These are phyloP conservation scores for Charadrius vociferus DNA, from an alignment of 2,113 vertebrate species.

Conservation along the genomic window DNA sequence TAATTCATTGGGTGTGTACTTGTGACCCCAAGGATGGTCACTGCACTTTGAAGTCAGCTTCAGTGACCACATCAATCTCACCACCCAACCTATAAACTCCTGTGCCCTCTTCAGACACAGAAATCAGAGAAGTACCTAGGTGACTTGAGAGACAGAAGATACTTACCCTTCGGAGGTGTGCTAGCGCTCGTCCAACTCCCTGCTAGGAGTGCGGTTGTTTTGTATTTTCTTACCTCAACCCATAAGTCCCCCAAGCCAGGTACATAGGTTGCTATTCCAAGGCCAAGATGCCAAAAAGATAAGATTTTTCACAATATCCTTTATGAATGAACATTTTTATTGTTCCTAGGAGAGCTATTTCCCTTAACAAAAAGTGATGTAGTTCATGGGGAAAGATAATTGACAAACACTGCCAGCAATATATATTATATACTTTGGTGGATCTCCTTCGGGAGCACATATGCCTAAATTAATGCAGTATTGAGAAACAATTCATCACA, in stretches of 20 bases:
- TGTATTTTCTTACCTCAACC: not conserved
- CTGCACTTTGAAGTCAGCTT: not conserved
- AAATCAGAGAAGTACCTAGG: not conserved
- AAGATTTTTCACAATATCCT: not conserved
- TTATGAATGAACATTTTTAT: not conserved
- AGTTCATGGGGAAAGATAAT: not conserved
- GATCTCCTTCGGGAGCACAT: not conserved
- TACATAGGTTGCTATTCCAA: not conserved
- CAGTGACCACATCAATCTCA: not conserved
- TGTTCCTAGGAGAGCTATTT: not conserved
- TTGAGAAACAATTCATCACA: not conserved
- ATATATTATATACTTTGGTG: not conserved
- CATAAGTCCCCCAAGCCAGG: not conserved
- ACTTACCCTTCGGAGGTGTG: not conserved
- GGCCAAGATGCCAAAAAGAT: not conserved
- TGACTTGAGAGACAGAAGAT: not conserved
- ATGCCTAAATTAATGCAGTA: not conserved
- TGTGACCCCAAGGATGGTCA: not conserved
- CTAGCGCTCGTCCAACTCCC: not conserved
- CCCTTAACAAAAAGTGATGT: not conserved
- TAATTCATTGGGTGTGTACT: not conserved
- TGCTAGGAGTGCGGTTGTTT: accelerated
- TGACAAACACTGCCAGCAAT: not conserved
- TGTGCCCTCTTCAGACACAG: not conserved
- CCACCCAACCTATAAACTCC: not conserved